phyloP scores from a whole-genome alignment of 2,888 invertebrate species.

The Eutolmus rufibarbis region DNA sequence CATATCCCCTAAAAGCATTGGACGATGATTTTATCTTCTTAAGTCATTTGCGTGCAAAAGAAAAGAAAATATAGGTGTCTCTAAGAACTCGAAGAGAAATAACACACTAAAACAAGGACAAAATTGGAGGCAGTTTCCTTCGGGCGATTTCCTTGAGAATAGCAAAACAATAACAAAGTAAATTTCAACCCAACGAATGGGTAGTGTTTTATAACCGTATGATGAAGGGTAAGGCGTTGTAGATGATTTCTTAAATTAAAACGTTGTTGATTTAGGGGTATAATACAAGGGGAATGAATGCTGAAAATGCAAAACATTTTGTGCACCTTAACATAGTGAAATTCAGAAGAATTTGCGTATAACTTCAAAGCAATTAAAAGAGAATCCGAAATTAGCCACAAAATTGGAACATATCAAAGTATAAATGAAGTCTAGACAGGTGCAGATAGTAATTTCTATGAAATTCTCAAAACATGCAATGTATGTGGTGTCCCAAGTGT shows the following conservation, averaged over 20 bases:
- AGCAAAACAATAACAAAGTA: background rate
- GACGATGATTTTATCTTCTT: too few relatives aligned
- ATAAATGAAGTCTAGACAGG: background rate
- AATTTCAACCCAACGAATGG: background rate
- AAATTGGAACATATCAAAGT: background rate
- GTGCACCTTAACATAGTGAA: background rate
- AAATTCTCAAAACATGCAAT: background rate
- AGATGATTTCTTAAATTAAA: background rate
- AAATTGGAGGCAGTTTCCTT: background rate
- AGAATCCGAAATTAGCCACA: background rate
- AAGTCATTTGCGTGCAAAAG: too few relatives aligned
- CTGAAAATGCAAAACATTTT: too few relatives aligned
- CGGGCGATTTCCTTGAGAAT: background rate
- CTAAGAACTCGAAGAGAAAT: background rate
- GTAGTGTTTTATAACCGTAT: background rate
- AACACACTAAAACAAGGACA: background rate
- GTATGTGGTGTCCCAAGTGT: too few relatives aligned
- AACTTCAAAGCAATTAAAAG: background rate
- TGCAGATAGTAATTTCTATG: background rate
- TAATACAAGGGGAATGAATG: too few relatives aligned
- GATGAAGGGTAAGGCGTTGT: background rate
- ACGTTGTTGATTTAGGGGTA: background rate
- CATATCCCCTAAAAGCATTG: too few relatives aligned
- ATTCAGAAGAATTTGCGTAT: background rate
- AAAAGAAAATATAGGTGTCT: background rate